A percentile compares a stretch with the other conserved stretches of the same genome.
Evolutionary conservation across 2,888 invertebrate species (phyloP).

Genomic region (Philereme vetulata): DNA sequence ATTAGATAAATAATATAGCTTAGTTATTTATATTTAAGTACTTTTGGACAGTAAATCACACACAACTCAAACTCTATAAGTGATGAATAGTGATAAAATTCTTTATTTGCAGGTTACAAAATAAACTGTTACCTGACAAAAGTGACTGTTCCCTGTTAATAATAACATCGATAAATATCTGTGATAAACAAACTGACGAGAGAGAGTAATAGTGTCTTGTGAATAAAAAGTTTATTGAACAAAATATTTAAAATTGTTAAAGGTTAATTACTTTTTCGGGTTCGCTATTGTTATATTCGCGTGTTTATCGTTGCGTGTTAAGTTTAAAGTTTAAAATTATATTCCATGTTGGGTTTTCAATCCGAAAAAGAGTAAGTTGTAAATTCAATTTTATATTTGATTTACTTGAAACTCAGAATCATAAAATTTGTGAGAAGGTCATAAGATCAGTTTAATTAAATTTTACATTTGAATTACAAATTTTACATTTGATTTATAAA

Average conservation of each 20-base stretch:
- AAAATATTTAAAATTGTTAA: constrained; percentile 28
- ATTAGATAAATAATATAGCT: neutral
- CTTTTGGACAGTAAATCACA: constrained; percentile 35
- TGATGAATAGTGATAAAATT: constrained; percentile 3
- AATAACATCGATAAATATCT: constrained; percentile 62
- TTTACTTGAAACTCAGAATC: neutral
- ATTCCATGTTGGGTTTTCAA: constrained; percentile 75
- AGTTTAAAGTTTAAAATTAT: constrained; percentile 50
- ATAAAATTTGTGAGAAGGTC: too few relatives aligned
- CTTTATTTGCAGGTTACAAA: constrained; percentile 54
- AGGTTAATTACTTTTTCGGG: constrained; percentile 5
- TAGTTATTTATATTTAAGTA: neutral
- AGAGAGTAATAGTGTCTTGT: constrained; percentile 52
- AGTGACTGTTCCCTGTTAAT: constrained; percentile 33
- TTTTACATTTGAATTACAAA: neutral
- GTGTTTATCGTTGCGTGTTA: constrained; percentile 71
- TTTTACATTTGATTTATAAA: constrained; percentile 4
- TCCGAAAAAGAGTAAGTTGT: constrained; percentile 68
- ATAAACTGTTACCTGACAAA: constrained; percentile 40
- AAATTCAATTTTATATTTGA: neutral
- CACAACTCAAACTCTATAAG: constrained; percentile 1
- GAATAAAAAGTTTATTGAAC: constrained; percentile 23
- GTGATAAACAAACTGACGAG: constrained; percentile 57
- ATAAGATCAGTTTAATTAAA: neutral
- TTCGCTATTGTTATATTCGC: constrained; percentile 49